Conservation (phyloP, 2,113 vertebrate genomes). For the Xiphorhynchus elegans region DNA sequence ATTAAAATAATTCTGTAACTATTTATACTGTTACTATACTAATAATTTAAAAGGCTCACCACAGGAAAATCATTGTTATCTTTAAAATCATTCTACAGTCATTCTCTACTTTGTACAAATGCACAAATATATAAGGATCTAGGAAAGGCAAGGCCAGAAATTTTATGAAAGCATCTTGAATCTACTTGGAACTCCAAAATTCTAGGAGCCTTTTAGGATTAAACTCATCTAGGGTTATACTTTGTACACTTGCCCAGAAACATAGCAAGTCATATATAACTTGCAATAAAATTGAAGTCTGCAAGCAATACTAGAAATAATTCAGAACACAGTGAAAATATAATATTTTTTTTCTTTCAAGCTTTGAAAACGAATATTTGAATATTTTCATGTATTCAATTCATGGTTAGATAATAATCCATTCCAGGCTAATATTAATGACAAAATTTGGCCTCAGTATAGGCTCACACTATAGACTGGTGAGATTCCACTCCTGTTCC, state of each 20-base stretch:
- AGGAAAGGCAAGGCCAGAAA: background rate
- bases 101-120: background rate
- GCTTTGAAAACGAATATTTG: background rate
- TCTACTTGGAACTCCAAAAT: background rate
- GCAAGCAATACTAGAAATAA: too few relatives aligned
- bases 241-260: too few relatives aligned
- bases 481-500: background rate
- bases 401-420: background rate
- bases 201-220: background rate
- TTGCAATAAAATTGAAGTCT: too few relatives aligned
- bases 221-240: background rate
- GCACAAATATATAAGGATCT: background rate
- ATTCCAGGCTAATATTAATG: background rate
- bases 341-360: too few relatives aligned
- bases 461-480: background rate
- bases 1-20: background rate
- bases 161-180: background rate
- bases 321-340: too few relatives aligned
- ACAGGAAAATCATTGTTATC: background rate
- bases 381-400: background rate
- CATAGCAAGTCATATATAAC: too few relatives aligned
- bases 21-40: background rate
- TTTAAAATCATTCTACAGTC: background rate
- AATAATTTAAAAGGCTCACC: background rate
- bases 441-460: background rate